Evolutionary conservation across 2,797 vertebrate species (phyloP).

Genomic region (Simalia tracyae): DNA sequence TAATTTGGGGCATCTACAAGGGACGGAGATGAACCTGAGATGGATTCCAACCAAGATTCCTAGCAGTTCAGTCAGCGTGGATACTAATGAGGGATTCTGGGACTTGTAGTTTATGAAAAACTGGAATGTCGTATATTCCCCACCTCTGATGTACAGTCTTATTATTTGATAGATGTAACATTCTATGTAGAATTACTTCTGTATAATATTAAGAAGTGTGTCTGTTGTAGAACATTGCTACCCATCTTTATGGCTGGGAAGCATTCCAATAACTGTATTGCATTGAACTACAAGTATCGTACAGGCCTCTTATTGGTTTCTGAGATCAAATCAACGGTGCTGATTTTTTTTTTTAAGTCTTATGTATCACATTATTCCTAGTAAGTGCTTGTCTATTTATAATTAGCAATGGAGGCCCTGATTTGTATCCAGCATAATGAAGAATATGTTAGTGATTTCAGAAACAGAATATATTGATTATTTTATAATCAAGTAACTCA

Average conservation of each 20-base stretch:
- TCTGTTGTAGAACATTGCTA: not conserved
- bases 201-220: not conserved
- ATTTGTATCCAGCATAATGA: not conserved
- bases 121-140: not conserved
- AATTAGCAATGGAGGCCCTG: not conserved
- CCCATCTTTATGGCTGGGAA: not conserved
- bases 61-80: not conserved
- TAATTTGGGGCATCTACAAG: not conserved
- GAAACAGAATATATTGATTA: not conserved
- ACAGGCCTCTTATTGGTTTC: not conserved
- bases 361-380: not conserved
- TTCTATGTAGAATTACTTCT: not conserved
- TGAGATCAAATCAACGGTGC: not conserved
- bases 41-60: not conserved
- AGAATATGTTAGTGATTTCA: not conserved
- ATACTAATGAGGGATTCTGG: not conserved
- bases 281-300: not conserved
- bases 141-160: not conserved
- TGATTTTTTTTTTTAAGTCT: not conserved
- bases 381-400: not conserved
- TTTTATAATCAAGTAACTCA: not conserved
- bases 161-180: not conserved
- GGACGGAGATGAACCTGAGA: not conserved
- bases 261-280: too few relatives aligned
- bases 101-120: not conserved